These are phyloP conservation scores for Lasioglossum lativentre DNA, from an alignment of 2,888 invertebrate species.

Conservation along the genomic window DNA sequence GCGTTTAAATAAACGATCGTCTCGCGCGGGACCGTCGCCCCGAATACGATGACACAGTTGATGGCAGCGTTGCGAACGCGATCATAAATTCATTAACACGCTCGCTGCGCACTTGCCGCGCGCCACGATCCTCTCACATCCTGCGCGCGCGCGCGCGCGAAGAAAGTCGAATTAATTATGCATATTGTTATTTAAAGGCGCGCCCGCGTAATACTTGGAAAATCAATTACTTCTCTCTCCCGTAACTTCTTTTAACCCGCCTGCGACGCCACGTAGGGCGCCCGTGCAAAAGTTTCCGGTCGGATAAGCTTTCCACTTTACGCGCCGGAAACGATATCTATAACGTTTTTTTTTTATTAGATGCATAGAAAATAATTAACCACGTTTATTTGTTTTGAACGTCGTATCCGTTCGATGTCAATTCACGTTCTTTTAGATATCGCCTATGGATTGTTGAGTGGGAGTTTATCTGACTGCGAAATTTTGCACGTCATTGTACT, in stretches of 20 bases:
- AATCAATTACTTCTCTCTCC: neutral
- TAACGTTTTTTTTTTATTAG: neutral
- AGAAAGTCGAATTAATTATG: neutral
- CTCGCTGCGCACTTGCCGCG: no score
- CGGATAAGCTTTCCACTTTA: neutral
- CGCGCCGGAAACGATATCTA: neutral
- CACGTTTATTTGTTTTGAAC: no score
- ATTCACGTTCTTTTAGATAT: no score
- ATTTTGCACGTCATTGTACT: no score
- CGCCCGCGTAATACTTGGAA: neutral
- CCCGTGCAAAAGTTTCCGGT: neutral
- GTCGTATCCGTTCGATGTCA: no score
- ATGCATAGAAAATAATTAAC: neutral
- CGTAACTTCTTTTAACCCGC: neutral
- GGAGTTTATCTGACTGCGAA: no score
- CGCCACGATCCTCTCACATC: no score
- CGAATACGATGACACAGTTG: constrained; percentile 9
- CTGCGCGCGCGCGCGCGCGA: neutral
- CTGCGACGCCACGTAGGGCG: neutral
- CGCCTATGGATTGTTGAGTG: no score
- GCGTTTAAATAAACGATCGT: neutral
- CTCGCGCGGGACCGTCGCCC: neutral
- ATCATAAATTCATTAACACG: constrained; percentile 2
- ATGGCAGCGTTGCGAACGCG: neutral
- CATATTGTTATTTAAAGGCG: neutral